Conservation (phyloP, 2,888 invertebrate genomes). For the Crepidodera aurea region DNA sequence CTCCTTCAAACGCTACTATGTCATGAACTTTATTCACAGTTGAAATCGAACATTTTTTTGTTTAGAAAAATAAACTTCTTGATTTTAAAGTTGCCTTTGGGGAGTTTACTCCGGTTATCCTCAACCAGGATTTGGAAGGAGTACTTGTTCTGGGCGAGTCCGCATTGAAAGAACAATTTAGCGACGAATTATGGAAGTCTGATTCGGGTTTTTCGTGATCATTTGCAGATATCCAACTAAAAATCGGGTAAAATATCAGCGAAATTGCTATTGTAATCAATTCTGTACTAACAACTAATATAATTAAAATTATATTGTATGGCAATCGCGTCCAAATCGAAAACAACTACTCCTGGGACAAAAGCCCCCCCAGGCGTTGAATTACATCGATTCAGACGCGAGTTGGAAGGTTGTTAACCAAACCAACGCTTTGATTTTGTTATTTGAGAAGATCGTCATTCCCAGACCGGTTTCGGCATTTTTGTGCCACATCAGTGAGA, state of each 20-base stretch:
- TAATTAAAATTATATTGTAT: no score
- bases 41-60: neutral
- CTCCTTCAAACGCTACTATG: neutral
- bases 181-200: slow-evolving; percentile 39
- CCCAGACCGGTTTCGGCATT: no score
- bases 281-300: no score
- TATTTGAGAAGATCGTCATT: no score
- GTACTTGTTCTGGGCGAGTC: slow-evolving; percentile 41
- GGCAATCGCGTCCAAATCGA: no score
- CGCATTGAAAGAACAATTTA: slow-evolving; percentile 41
- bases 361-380: no score
- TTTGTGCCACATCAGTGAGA: no score
- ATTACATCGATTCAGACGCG: no score
- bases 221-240: slow-evolving; percentile 46
- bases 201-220: slow-evolving; percentile 40
- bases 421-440: no score
- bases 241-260: slow-evolving; percentile 1
- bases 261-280: no score
- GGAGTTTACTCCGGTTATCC: slow-evolving; percentile 69
- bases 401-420: no score
- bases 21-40: neutral
- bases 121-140: slow-evolving; percentile 62
- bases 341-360: no score
- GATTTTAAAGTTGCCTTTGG: slow-evolving; percentile 57
- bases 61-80: slow-evolving; percentile 32